Evolutionary conservation across 2,888 invertebrate species (phyloP), one percentile per base, ranked within the genome.

Genomic region (Cryptosula pallasiana): DNA sequence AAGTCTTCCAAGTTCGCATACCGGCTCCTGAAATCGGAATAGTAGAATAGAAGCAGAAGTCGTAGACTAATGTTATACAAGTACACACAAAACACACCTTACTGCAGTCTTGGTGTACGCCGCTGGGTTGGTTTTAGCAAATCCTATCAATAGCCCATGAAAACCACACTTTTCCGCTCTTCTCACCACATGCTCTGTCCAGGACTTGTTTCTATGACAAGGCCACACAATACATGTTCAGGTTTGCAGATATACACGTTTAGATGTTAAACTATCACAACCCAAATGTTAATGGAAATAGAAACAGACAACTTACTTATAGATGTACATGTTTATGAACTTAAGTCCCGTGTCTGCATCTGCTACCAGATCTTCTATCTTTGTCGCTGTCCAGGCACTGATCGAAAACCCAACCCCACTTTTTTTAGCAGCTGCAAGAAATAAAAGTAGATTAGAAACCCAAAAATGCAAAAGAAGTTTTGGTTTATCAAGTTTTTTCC

Each of bases 311-410:
- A 57, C 57, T 57, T 5, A 25, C 57, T 25, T 25, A 25, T 57
- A 57, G 76, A 96, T 91, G 82, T 95, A 96, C 0, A 96, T 87
- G 84, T 97, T 94, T 82, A 94, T 94, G 94, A 94, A 95, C 82
- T 92, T 92, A 25, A 89, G 86, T 0, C 89, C 90, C 1, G 75
- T 78, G 0, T 78, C 77, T 3, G 75, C 77, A 25, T 90, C 91
- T 73, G 87, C 82, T 0, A 92, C 91, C 0, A 95, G 90, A 82
- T 95, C 93, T 85, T 95, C 95, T 71, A 96, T 89, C 55, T 93
- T 92, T 77, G 90, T 90, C 0, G 94, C 95, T 0, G 94, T 88
- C 74, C 95, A 88, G 0, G 95, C 95, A 76, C 94, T 94, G 72
- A 94, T 85, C 29, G 90, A 93, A 81, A 90, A 94, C 75, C 94